Base-by-base conservation (phyloP, 2,113 vertebrate genomes). In the Channa maculata region DNA sequence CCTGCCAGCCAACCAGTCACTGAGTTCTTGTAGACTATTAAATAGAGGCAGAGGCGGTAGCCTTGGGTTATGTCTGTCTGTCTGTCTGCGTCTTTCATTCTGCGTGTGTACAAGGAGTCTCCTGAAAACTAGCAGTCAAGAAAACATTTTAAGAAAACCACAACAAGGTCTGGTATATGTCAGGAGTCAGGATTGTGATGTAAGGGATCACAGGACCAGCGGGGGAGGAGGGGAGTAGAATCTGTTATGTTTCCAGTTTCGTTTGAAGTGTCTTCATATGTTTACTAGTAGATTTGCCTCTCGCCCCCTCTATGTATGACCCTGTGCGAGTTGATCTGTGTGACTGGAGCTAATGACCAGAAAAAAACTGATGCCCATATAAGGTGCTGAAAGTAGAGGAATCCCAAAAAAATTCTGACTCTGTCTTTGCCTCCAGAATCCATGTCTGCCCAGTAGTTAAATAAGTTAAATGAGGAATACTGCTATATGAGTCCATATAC, bases 361-460 rank as follows among this genome's bases (percentile, higher is more conserved):
- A 85, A 87, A 85, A 87, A 89, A 89, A 84, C 81, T 71, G 82
- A 92, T 90, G 85, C 49, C 92, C 92, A 89, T 91, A 93, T 93
- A 92, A 88, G 84, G 82, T 62, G 66, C 65, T 64, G 33, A 80
- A 65, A 62, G 59, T 43, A 77, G 62, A 41, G 6, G 39, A 41
- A 41, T 41, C 6, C 39, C 39, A 9, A 15, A 75, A 8, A 50
- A 82, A 63, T 80, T 49, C 63, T 15, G 76, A 55, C 72, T 55
- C 69, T 52, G 65, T 77, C 69, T 66, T 71, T 64, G 46, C 63
- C 5, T 59, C 44, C 12, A 49, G 46, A 39, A 37, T 65, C 37
- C 53, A n/a, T 9, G 33, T 71, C 37, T 61, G 11, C 41, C 55
- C 15, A 24, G 12, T 1, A 13, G 24, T 57, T 57, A 69, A 58